phyloP scores from a whole-genome alignment of 2,888 invertebrate genomes.

The Cyclophora punctaria region DNA sequence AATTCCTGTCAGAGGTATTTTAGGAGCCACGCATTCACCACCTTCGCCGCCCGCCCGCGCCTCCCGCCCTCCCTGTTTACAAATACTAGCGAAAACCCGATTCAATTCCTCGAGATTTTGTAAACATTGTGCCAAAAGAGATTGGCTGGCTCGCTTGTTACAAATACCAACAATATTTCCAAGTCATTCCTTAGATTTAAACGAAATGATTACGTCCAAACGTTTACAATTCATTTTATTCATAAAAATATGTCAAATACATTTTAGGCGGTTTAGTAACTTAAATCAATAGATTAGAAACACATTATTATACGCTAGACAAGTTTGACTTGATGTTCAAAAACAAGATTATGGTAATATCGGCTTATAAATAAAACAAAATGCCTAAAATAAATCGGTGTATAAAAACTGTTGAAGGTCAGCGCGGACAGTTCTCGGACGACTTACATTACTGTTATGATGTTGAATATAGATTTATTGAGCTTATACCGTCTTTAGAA shows the following conservation, averaged over 20 bases:
- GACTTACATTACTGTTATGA: slow-evolving; percentile 38
- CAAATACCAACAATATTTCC: slow-evolving; percentile 25
- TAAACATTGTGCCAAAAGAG: slow-evolving; percentile 62
- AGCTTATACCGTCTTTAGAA: slow-evolving; percentile 37
- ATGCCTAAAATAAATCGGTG: slow-evolving; percentile 9
- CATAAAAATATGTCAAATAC: slow-evolving; percentile 1
- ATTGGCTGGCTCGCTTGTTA: slow-evolving; percentile 44
- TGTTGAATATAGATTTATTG: slow-evolving; percentile 25
- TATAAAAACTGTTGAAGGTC: slow-evolving; percentile 20
- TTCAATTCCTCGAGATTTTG: slow-evolving; percentile 63
- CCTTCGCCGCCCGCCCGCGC: slow-evolving; percentile 24
- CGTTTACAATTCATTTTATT: slow-evolving; percentile 12
- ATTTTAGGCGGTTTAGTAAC: too few relatives aligned
- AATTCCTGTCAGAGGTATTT: slow-evolving; percentile 72
- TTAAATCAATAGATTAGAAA: too few relatives aligned
- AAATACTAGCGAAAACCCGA: slow-evolving; percentile 67
- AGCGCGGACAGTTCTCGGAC: slow-evolving; percentile 16
- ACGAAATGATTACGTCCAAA: slow-evolving; percentile 23
- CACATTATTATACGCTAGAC: too few relatives aligned
- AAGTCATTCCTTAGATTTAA: slow-evolving; percentile 24
- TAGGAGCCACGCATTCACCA: slow-evolving; percentile 49
- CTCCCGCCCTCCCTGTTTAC: slow-evolving; percentile 57
- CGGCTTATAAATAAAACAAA: slow-evolving; percentile 14
- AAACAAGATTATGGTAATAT: slow-evolving; percentile 11
- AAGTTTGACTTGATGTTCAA: background rate